Base-by-base conservation (phyloP, 2,888 invertebrate species). In the Metopia argyrocephala region DNA sequence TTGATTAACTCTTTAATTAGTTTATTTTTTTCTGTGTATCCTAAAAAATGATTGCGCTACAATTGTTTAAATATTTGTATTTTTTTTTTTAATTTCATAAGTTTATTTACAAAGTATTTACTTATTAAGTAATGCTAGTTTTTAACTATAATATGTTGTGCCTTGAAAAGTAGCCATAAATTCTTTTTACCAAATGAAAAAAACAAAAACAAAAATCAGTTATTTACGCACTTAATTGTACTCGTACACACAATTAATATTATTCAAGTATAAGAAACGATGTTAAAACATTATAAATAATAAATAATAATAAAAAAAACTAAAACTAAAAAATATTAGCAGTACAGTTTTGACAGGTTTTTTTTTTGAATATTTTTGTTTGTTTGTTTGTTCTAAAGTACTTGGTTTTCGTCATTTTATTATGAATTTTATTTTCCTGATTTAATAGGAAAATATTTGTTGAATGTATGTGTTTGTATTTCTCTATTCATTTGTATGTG, bases 301-400 rank as follows among this genome's bases (percentile, higher is more conserved):
- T n/a, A n/a, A n/a, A n/a, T n/a, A n/a, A n/a, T n/a, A n/a, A n/a
- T n/a, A n/a, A n/a, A n/a, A n/a, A n/a, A n/a, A n/a, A n/a, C n/a
- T n/a, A n/a, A n/a, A n/a, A n/a, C n/a, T n/a, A n/a, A n/a, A n/a
- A n/a, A n/a, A n/a, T n/a, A n/a, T n/a, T n/a, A n/a, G 9, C 3
- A 69, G 76, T 76, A 76, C 76, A 76, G 76, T 76, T 76, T 76
- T 69, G 54, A 20, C 62, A 54, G 61, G 45, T 68, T 66, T 68
- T 69, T 48, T 57, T 62, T 23, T 15, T 48, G 56, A 64, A 15
- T 56, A 48, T 48, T 48, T 20, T 5, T 64, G n/a, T 73, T 5
- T 62, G 18, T 38, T 21, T 59, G 21, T 31, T 21, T 31, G 54
- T 20, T 23, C 5, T 9, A n/a, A 18, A 45, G 56, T 46, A 31